Base-by-base conservation (phyloP, 1,140 invertebrate genomes). In the Drosophila grimshawi region DNA sequence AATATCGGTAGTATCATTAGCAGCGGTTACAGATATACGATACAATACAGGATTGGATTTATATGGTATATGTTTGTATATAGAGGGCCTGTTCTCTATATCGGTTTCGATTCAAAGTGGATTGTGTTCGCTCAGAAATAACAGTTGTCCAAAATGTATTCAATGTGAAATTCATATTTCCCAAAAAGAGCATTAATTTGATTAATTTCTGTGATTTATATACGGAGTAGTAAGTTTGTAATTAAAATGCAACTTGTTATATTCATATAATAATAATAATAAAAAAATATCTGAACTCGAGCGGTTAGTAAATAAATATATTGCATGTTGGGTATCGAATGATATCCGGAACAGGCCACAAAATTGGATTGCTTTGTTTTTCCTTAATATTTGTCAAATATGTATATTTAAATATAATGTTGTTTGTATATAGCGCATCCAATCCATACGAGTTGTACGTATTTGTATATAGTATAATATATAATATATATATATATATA, bases 1-100 rank as follows among this genome's bases (percentile, higher is more conserved):
- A 74, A 63, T 75, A 69, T 75, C 66, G 65, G 66, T 69, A 63
- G 69, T 81, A 69, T 56, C 78, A 69, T 68, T 76, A 78, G 70
- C 62, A 48, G 61, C 65, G 55, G 59, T 81, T 81, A 80, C 66
- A 53, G 43, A 45, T 62, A 41, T 68, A 68, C 32, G 35, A 51
- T 68, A 65, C 63, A 57, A 45, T 69, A 70, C 60, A 57, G 66
- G 72, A 57, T 64, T 70, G 60, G 51, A 63, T 70, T 39, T 39
- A 57, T 56, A 53, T 35, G 41, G 19, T 32, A 30, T n/a, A 43
- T 39, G 56, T 39, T 5, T 37, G 37, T 53, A 7, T 57, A 57
- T 57, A 43, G 29, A 57, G 2, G 4, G 35, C 19, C 53, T 56
- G 51, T 55, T 19, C 11, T 37, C 33, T 19, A 37, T 8, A 5